Evolutionary conservation across 2,888 invertebrate genomes (phyloP).

Genomic region (Physocephala rufipes): DNA sequence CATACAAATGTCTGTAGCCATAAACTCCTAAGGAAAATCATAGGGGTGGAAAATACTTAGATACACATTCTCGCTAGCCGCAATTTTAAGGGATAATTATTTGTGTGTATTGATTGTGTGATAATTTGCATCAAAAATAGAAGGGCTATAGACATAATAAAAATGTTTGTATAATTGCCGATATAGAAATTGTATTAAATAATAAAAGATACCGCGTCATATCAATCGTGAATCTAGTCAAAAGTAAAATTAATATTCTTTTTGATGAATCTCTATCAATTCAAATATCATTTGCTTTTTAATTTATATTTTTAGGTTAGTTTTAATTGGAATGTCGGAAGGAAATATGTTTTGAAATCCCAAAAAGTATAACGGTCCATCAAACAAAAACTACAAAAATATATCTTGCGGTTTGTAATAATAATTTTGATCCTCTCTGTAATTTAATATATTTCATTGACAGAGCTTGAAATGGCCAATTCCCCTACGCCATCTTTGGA

Average conservation of each 20-base stretch:
- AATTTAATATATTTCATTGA: background rate
- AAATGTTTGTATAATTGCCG: no score
- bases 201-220: no score
- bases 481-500: constrained; percentile 88
- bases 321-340: background rate
- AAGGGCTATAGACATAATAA: no score
- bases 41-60: constrained; percentile 6
- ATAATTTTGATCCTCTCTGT: background rate
- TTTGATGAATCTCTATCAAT: no score
- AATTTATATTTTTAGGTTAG: background rate
- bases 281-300: background rate
- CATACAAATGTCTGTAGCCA: no score
- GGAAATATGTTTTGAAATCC: background rate
- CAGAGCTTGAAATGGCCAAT: constrained; percentile 83
- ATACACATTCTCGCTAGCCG: background rate
- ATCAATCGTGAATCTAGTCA: no score
- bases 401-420: background rate
- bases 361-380: background rate
- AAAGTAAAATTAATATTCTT: no score
- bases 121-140: no score
- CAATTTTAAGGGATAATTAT: background rate
- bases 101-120: background rate
- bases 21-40: no score
- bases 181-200: no score
- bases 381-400: no score